Base-by-base conservation (phyloP, 1,140 invertebrate genomes). In the Orchesella cincta region DNA sequence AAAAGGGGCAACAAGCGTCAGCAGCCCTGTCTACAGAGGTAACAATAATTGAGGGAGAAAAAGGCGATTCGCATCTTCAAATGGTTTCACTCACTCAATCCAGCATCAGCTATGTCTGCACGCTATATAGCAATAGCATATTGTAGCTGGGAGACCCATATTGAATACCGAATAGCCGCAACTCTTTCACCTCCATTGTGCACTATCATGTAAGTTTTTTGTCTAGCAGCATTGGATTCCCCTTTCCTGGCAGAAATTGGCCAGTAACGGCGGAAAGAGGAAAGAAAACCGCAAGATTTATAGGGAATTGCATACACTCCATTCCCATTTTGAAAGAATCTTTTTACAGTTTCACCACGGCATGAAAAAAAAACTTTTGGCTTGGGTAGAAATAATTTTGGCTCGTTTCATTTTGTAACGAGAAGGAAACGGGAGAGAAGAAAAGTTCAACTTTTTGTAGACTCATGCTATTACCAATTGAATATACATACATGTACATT, bases 361-460 rank as follows among this genome's bases (percentile, higher is more conserved):
- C 23, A 57, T 23, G 52, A 57, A 57, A 57, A 57, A 57, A 57
- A 57, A 57, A 57, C 52, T 57, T 57, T 57, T 57, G 52, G 52
- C 52, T 57, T 57, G 8, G 52, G 12, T 57, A n/a, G 52, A 57
- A 14, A 57, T 57, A 57, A 57, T 57, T 57, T 57, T 57, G 23
- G 52, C 52, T 57, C 52, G 52, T 57, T 57, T 12, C 3, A n/a
- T 46, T 3, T 57, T 57, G 52, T 57, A 57, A 57, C 52, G 23
- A 57, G 52, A 3, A n/a, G 23, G 18, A 46, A 46, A 46, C 5
- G 39, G 18, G 39, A 18, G 39, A 46, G 39, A 5, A 46, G 39
- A 46, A 46, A 5, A 46, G 18, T 5, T 18, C 39, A 18, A 5
- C 18, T 18, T 18, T 46, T 46, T 18, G 39, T 18, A 46, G 39